Base-by-base conservation (phyloP, 30 jellyfish, hydroid and myxozoan species). In the Morbakka virulenta region DNA sequence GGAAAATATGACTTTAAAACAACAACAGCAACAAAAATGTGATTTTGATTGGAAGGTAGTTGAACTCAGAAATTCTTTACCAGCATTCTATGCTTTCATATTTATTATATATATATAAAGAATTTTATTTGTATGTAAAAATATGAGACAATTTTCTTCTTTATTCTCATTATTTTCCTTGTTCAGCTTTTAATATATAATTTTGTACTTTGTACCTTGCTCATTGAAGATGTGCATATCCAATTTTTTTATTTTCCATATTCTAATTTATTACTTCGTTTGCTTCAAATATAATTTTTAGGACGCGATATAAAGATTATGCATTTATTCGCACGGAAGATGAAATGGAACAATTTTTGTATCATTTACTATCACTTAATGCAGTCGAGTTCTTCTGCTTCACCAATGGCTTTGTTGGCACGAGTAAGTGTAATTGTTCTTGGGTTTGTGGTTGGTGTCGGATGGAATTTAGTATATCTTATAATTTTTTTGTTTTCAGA, bases 271-370 rank as follows among this genome's bases (percentile, higher is more conserved):
- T n/a, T n/a, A n/a, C n/a, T n/a, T 32, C 26, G 0, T 0, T 30
- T 74, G 14, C 57, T 9, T 1, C 1, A 17, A 24, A 11, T 67
- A 3, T 52, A 25, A 0, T 33, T 47, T 14, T 12, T 47, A 89
- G 97, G 29, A 74, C 89, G 79, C 69, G 97, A 31, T 89, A 89
- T 32, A 89, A 89, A 83, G 95, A 89, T 1, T 89, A 89, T 33
- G 94, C 97, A 3, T 89, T 89, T 68, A 82, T 89, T 23, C 81
- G 97, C 57, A 80, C 97, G 20, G 97, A 89, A 28, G 97, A 89
- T 64, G 95, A 83, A 64, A 82, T 89, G 95, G 97, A 89, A 71
- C 97, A 89, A 76, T 89, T 89, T 47, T 73, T 89, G 62, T 82
- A 72, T 65, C 97, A 89, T 64, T 88, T 89, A 23, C 81, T 89